These are phyloP conservation scores for Columba janthina DNA, from an alignment of 2,113 vertebrate genomes.

Conservation along the genomic window DNA sequence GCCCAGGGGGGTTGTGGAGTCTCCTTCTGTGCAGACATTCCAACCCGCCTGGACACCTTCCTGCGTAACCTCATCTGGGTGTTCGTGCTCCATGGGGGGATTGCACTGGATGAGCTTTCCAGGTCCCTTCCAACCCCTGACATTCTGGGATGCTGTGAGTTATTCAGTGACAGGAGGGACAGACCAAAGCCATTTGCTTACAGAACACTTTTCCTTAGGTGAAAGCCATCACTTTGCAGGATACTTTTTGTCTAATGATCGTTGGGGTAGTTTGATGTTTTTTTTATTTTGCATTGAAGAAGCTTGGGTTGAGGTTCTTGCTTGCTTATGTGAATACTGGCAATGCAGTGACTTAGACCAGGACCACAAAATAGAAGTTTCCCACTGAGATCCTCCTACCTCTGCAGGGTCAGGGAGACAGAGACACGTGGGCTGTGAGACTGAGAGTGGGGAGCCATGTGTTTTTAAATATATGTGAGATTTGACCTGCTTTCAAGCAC, in stretches of 20 bases:
- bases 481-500: background rate
- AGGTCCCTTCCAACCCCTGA: too few species aligned
- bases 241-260: background rate
- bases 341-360: background rate
- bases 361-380: background rate
- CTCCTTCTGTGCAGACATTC: too few species aligned
- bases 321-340: background rate
- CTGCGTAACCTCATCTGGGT: too few species aligned
- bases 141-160: background rate
- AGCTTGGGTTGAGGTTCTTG: background rate
- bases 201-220: background rate
- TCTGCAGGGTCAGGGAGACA: background rate
- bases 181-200: background rate
- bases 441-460: background rate
- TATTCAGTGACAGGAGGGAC: background rate
- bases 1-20: too few species aligned
- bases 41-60: too few species aligned
- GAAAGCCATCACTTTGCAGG: background rate
- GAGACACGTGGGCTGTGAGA: background rate
- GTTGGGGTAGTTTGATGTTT: background rate
- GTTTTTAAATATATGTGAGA: background rate
- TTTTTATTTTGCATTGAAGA: background rate
- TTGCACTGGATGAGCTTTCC: too few species aligned
- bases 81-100: too few species aligned
- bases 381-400: background rate